Conservation (phyloP, 2,888 invertebrate genomes). For the Tachina lurida region DNA sequence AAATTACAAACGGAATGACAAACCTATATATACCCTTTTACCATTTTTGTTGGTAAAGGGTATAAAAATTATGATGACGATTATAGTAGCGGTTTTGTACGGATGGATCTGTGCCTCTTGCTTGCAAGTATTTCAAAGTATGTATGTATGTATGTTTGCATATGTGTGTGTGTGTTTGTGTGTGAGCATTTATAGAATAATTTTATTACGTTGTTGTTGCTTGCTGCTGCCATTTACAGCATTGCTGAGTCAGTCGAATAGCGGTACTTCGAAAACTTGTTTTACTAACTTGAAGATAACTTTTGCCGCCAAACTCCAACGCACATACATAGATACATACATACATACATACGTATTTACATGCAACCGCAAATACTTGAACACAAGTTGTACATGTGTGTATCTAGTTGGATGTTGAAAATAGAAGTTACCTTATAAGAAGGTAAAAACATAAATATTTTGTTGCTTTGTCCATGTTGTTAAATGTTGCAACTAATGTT, state of each 20-base stretch:
- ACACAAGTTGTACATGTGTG: background rate
- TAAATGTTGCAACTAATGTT: slow-evolving; percentile 14
- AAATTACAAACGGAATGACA: too few relatives aligned
- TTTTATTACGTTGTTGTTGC: slow-evolving; percentile 53
- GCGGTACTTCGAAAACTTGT: slow-evolving; percentile 75
- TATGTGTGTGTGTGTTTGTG: slow-evolving; percentile 44
- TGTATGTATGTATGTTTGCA: slow-evolving; percentile 57
- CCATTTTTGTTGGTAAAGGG: too few relatives aligned
- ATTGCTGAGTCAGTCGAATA: slow-evolving; percentile 73
- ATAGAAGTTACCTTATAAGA: background rate
- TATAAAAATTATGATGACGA: slow-evolving; percentile 46
- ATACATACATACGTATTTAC: background rate
- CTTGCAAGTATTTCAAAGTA: slow-evolving; percentile 66
- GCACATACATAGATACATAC: slow-evolving; percentile 61
- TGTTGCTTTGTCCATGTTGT: slow-evolving; percentile 39
- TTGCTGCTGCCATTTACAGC: slow-evolving; percentile 61
- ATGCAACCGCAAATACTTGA: slow-evolving; percentile 8
- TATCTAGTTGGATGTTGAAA: background rate
- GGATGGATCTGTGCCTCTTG: slow-evolving; percentile 63
- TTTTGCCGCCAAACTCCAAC: slow-evolving; percentile 72
- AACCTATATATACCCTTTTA: too few relatives aligned
- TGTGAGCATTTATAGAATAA: slow-evolving; percentile 53
- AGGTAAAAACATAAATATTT: slow-evolving; percentile 32
- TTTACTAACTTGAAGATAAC: slow-evolving; percentile 74
- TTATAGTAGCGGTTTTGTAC: slow-evolving; percentile 49